These are phyloP conservation scores for Patella ulyssiponensis DNA, from an alignment of 2,888 invertebrate species.

Conservation along the genomic window DNA sequence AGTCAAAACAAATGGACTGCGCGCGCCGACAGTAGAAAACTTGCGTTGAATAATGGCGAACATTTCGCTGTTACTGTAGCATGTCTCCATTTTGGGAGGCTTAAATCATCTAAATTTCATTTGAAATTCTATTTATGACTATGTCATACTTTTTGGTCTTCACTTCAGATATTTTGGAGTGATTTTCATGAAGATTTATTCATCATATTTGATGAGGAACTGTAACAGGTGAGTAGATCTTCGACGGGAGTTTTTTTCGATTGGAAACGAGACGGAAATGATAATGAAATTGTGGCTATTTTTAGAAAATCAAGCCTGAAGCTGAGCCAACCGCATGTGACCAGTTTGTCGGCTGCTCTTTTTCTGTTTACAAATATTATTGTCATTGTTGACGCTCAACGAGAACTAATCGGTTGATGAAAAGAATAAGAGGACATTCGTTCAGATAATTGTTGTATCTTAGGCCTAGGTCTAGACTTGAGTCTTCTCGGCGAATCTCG, in stretches of 20 bases:
- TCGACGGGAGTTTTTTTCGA: background rate
- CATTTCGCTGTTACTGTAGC: background rate
- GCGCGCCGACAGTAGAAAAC: no score
- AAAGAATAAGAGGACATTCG: no score
- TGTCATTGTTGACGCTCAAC: no score
- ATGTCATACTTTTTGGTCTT: background rate
- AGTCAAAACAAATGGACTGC: no score
- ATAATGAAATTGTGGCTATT: background rate
- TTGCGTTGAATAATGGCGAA: no score
- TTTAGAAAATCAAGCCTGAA: background rate
- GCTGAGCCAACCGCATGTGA: background rate
- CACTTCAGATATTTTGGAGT: slow-evolving; percentile 8
- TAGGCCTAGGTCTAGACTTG: no score
- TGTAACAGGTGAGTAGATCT: background rate
- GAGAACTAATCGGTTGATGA: no score
- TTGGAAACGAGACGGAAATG: no score
- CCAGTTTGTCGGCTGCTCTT: background rate
- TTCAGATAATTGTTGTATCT: no score
- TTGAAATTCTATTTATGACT: background rate
- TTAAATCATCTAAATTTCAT: background rate
- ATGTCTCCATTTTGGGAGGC: background rate
- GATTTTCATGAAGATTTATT: background rate
- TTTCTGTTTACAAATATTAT: background rate
- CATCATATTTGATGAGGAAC: background rate
- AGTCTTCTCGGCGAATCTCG: no score